Evolutionary conservation across 2,113 vertebrate species (phyloP), one percentile per base, ranked within the genome.

Genomic region (Notarius quadriscutis): DNA sequence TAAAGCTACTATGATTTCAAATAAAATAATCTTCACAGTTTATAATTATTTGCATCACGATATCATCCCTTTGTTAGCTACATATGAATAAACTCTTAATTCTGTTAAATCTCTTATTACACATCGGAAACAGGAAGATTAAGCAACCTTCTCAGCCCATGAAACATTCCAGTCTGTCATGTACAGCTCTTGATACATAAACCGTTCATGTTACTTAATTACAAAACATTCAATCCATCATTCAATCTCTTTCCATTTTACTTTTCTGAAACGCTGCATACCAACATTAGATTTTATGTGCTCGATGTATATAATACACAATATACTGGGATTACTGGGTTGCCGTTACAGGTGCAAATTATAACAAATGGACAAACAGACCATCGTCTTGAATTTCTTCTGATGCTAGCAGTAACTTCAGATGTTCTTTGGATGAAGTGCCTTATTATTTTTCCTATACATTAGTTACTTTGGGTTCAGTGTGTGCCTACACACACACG

Each of bases 21-120:
- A 90, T 92, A 92, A 92, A 89, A 84, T 89, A 94, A 92, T 94
- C 91, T 93, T 95, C 94, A 95, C 92, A 92, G 91, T 90, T 88
- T 87, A 87, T 87, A 90, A 91, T 89, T 79, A 87, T 87, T 87
- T 91, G 18, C 85, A 91, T 83, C 90, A 78, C 88, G 48, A 90
- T 79, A 65, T 69, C 79, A 83, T 50, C 88, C 90, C 86, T 82
- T 87, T 51, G 74, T 87, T 65, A 87, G 90, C 74, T 90, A 48
- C 83, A 86, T 86, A 87, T 90, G 89, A 90, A 89, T 91, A 87
- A 89, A 90, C 88, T 90, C 74, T 78, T 60, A 22, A 60, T 9
- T 75, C 87, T 90, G 51, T 71, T 48, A 89, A 58, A 90, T 92
- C 89, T 88, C 53, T 83, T 84, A 83, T 75, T 81, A 86, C 17